Evolutionary conservation across 2,797 vertebrate species (phyloP).

Genomic region (Clangula hyemalis): DNA sequence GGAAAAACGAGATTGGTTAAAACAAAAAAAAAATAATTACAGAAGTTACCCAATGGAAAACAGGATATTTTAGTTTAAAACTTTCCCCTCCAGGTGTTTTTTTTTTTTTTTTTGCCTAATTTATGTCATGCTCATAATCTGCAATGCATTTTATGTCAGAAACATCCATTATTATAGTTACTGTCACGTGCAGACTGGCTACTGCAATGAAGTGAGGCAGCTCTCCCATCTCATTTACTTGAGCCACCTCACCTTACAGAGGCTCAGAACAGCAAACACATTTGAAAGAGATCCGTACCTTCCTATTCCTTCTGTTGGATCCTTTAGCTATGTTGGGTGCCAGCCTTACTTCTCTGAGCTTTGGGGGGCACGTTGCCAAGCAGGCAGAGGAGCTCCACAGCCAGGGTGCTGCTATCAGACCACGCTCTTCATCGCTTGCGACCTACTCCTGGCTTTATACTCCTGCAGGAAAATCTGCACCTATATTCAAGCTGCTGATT

Average conservation of each 20-base stretch:
- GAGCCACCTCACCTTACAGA: neutral
- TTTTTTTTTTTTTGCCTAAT: neutral
- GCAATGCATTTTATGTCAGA: neutral
- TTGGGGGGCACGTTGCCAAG: neutral
- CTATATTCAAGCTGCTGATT: neutral
- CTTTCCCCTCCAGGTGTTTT: rapidly evolving
- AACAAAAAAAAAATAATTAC: neutral
- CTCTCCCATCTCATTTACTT: neutral
- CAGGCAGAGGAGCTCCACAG: too few species aligned
- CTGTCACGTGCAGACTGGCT: neutral
- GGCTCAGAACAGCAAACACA: neutral
- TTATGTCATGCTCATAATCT: neutral
- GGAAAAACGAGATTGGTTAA: neutral
- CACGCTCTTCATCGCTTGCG: neutral
- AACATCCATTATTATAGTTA: neutral
- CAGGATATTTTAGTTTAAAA: neutral
- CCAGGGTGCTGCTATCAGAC: neutral
- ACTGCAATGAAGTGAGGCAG: neutral
- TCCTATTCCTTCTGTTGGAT: neutral
- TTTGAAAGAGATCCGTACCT: rapidly evolving
- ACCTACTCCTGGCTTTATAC: neutral
- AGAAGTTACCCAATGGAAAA: neutral
- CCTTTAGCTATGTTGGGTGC: neutral
- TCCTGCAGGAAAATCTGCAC: neutral
- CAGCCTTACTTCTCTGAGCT: neutral